Conservation (phyloP, 64 coral and sea anemone species). For the Montipora capricornis region DNA sequence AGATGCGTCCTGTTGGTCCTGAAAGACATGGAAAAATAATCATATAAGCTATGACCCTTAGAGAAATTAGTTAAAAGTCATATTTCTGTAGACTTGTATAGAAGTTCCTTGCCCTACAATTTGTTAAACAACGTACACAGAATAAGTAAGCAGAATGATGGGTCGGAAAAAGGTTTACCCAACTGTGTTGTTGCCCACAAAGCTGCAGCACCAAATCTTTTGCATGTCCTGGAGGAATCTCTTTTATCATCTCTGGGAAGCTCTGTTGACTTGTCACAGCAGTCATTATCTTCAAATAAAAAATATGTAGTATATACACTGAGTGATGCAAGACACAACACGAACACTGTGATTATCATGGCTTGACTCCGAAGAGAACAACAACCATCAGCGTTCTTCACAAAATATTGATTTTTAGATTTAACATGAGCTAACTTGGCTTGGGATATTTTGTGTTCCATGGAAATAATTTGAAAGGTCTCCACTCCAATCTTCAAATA, state of each 20-base stretch:
- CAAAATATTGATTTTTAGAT: neutral
- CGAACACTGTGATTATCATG: neutral
- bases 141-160: neutral
- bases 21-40: conserved; percentile 1
- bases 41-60: neutral
- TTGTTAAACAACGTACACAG: conserved; percentile 15
- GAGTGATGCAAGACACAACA: conserved; percentile 40
- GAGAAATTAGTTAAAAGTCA: conserved; percentile 26
- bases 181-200: conserved; percentile 22
- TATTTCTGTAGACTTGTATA: neutral
- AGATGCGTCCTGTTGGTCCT: neutral
- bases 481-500: no score
- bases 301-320: neutral
- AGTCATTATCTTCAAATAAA: conserved; percentile 59
- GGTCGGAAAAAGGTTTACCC: conserved; percentile 5
- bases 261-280: conserved; percentile 55
- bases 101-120: conserved; percentile 1
- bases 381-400: neutral
- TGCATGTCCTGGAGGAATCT: conserved; percentile 44
- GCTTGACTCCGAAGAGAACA: neutral
- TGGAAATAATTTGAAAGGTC: neutral
- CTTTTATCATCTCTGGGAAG: conserved; percentile 37
- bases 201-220: conserved; percentile 37
- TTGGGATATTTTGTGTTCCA: neutral
- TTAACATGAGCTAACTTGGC: neutral